Conservation (phyloP, 1,140 invertebrate genomes). For the roundworm (Caenorhabditis elegans) region WBcel235 BX284602.5:10549001-10549500, state of each 20-base stretch:
- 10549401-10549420: background rate
- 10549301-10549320: too few species aligned
- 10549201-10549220: background rate
- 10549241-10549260: too few species aligned
- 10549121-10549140: too few species aligned
- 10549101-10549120: background rate
- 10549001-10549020: background rate
- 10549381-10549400: background rate
- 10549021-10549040: slow-evolving; percentile 15
- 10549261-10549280: too few species aligned
- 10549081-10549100: background rate
- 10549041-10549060: slow-evolving; percentile 13
- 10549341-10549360: too few species aligned
- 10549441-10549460: background rate
- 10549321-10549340: too few species aligned
- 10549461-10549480: background rate
- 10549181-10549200: background rate
- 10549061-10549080: background rate
- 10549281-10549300: too few species aligned
- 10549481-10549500: background rate
- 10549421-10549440: slow-evolving; percentile 20
- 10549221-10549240: background rate
- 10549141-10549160: background rate
- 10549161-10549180: background rate
- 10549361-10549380: too few species aligned